Evolutionary conservation across 2,797 vertebrate genomes (phyloP), one percentile per base, ranked within the genome.

Genomic region (Mico argentatus): DNA sequence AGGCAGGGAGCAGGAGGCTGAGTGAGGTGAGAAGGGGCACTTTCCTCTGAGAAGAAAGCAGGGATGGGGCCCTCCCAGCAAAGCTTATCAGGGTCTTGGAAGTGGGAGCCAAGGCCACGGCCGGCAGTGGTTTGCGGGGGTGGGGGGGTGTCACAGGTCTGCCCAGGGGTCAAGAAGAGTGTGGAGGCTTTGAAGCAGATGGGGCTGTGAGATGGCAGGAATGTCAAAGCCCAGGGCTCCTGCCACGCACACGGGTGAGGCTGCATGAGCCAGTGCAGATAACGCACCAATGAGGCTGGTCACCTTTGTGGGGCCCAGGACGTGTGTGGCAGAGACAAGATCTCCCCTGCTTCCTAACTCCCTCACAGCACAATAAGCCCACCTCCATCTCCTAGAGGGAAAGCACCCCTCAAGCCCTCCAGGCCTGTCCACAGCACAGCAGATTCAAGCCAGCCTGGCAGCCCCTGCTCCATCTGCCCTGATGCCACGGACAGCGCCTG

Each of bases 361-460:
- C 39, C n/a, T 41, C 67, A 1, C 11, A 17, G 91, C 24, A 2
- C 30, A 1, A 3, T 0, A 7, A 12, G 15, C 12, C n/a, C 0
- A 5, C 7, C 12, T 1, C 44, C 9, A 0, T 0, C 7, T 39
- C 6, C 20, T 9, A 0, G 3, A 26, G n/a, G 24, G 72, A 86
- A 73, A 11, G 26, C 8, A 5, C 19, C 7, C 13, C 24, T 83
- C n/a, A 1, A 2, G 46, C 46, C 17, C 46, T 19, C 48, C 1
- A 1, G 13, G 55, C 80, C 5, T 4, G 44, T 19, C 2, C 14
- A n/a, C 33, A 19, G 79, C 89, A 39, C 24, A 24, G 67, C 7
- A 20, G 73, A 36, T 4, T 36, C 4, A 4, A 27, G 6, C 0
- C 0, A 39, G 85, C 3, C 52, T 0, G 1, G 30, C 8, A 6